phyloP scores from a whole-genome alignment of 2,888 invertebrate species.

The Diploptera punctata region DNA sequence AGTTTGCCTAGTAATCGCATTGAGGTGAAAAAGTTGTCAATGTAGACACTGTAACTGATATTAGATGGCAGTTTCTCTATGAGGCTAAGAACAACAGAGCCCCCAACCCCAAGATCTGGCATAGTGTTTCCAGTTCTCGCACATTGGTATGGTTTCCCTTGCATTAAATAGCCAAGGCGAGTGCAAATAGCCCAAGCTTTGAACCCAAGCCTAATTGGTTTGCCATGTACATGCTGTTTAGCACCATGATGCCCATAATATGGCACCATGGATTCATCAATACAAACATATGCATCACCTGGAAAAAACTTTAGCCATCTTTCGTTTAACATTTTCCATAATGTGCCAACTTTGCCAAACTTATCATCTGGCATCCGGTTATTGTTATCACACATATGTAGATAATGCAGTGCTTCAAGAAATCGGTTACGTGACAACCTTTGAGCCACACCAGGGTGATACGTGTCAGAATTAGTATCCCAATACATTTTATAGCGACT shows the following conservation, averaged over 20 bases:
- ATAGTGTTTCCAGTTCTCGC: neutral
- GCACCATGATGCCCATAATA: neutral
- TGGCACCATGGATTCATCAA: neutral
- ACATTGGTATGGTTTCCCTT: neutral
- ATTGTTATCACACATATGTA: neutral
- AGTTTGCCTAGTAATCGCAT: neutral
- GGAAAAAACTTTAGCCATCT: neutral
- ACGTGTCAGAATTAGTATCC: neutral
- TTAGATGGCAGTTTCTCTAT: neutral
- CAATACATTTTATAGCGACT: neutral
- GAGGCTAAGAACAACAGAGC: neutral
- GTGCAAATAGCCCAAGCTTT: neutral
- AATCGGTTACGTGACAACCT: neutral
- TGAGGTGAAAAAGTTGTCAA: neutral
- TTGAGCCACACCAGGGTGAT: neutral
- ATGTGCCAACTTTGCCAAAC: neutral
- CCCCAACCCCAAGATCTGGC: neutral
- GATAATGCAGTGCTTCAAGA: neutral
- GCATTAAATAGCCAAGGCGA: neutral
- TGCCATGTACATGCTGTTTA: neutral
- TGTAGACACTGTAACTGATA: neutral
- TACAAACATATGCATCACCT: neutral
- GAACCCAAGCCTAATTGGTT: neutral
- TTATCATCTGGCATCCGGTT: neutral
- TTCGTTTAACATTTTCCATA: neutral